Percentiles rank a stretch among this genome's conserved stretches.
Evolutionary conservation across 2,888 invertebrate species (phyloP).

Genomic region (Chrysodeixis includens): DNA sequence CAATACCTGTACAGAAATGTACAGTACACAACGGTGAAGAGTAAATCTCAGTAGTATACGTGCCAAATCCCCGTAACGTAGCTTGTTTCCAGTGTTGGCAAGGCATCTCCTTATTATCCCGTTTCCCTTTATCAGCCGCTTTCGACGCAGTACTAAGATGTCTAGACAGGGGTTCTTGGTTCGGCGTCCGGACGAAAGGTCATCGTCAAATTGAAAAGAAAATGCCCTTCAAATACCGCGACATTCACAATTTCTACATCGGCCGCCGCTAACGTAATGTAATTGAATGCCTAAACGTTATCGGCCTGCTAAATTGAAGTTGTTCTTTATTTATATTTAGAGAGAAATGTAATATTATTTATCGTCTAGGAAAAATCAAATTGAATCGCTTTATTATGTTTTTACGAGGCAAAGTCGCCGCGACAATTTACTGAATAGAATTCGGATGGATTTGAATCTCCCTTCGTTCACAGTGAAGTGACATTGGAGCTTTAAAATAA

Average conservation of each 20-base stretch:
- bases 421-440: conserved; percentile 10
- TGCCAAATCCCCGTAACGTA: conserved; percentile 48
- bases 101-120: conserved; percentile 55
- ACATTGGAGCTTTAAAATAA: conserved; percentile 30
- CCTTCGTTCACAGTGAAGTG: conserved; percentile 12
- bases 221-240: conserved; percentile 70
- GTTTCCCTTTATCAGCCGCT: conserved; percentile 64
- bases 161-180: conserved; percentile 80
- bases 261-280: conserved; percentile 52
- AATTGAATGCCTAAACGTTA: conserved; percentile 65
- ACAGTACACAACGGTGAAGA: conserved; percentile 10
- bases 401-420: conserved; percentile 8
- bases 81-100: conserved; percentile 47
- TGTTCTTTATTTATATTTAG: conserved; percentile 35
- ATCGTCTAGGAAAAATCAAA: conserved; percentile 19
- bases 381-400: conserved; percentile 36
- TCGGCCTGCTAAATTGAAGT: conserved; percentile 37
- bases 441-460: conserved; percentile 16
- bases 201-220: conserved; percentile 80
- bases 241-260: conserved; percentile 62
- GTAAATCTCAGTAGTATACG: conserved; percentile 37
- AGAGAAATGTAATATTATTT: conserved; percentile 21
- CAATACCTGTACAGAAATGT: conserved; percentile 37
- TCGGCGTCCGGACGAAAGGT: conserved; percentile 85
- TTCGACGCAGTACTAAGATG: conserved; percentile 69